Evolutionary conservation across 2,797 vertebrate species (phyloP), one percentile per base, ranked within the genome.

Genomic region (Gadopsis marmoratus): DNA sequence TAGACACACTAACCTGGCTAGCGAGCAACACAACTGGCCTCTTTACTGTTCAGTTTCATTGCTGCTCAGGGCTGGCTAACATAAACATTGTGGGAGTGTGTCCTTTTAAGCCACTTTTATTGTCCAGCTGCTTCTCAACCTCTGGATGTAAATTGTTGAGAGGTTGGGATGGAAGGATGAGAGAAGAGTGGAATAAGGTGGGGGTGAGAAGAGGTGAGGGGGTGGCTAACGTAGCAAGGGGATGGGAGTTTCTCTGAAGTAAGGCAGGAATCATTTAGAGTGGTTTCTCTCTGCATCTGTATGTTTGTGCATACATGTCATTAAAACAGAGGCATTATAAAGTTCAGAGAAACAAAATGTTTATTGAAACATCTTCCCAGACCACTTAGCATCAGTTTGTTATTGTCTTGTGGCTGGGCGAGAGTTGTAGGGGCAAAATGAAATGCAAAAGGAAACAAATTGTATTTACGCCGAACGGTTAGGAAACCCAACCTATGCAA

Each of bases 71-170:
- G 53, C 78, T 74, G 82, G 86, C 84, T 78, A 93, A 93, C 76
- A 62, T 95, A 95, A 95, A 95, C 94, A 93, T 47, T 37, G 87
- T 78, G 80, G 80, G 85, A 94, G 90, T 86, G 88, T 84, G 92
- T 94, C 91, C 94, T 95, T 95, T 95, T 94, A 94, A 93, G 89
- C 79, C 58, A 73, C 90, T 95, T 96, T 95, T 95, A 95, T 95
- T 94, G 94, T 94, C 94, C 93, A 95, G 93, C 93, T 95, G 94
- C 85, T 93, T 83, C 83, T 73, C 74, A 78, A 80, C 77, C 74
- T 72, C 79, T 94, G 86, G 88, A 94, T 90, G 79, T 91, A 90
- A 90, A 93, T 89, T 89, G 90, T 90, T 79, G 83, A 88, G 83
- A 71, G 71, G 78, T 47, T 77, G 74, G 61, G 75, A 85, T 76